phyloP scores from a whole-genome alignment of 2,888 invertebrate genomes.

The Tenthredo notha region DNA sequence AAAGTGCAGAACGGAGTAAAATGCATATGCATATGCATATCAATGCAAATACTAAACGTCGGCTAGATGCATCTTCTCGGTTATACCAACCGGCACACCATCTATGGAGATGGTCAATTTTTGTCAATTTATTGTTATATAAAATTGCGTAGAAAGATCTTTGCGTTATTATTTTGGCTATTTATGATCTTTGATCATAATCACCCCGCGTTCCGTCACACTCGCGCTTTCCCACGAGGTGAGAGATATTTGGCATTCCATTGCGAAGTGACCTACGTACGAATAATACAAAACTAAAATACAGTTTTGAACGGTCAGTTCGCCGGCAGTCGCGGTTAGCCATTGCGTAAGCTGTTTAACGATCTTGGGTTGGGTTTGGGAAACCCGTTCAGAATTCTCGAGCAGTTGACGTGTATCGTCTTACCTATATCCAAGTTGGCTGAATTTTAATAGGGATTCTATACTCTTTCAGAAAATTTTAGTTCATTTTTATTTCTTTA shows the following conservation, averaged over 20 bases:
- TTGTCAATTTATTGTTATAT: neutral
- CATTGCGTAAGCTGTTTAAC: conserved; percentile 37
- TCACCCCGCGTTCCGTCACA: neutral
- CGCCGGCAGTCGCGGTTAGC: neutral
- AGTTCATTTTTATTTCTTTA: neutral
- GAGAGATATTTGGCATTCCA: conserved; percentile 52
- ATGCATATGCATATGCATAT: conserved; percentile 55
- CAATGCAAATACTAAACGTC: conserved; percentile 55
- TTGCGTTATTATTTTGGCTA: neutral
- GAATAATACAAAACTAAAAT: conserved; percentile 37
- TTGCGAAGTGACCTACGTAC: conserved; percentile 31
- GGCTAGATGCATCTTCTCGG: conserved; percentile 14
- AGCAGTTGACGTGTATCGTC: neutral
- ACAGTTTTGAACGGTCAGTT: conserved; percentile 47
- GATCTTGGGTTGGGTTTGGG: conserved; percentile 42
- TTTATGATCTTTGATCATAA: neutral
- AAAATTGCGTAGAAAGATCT: neutral
- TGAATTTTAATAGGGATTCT: conserved; percentile 26
- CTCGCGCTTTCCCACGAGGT: conserved; percentile 34
- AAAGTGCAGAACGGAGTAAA: conserved; percentile 55
- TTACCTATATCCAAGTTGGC: neutral
- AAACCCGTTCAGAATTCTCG: conserved; percentile 46
- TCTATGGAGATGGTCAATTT: conserved; percentile 8
- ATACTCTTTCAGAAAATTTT: neutral
- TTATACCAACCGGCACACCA: neutral